Conservation (phyloP, 2,113 vertebrate species). For the Patagioenas fasciata region DNA sequence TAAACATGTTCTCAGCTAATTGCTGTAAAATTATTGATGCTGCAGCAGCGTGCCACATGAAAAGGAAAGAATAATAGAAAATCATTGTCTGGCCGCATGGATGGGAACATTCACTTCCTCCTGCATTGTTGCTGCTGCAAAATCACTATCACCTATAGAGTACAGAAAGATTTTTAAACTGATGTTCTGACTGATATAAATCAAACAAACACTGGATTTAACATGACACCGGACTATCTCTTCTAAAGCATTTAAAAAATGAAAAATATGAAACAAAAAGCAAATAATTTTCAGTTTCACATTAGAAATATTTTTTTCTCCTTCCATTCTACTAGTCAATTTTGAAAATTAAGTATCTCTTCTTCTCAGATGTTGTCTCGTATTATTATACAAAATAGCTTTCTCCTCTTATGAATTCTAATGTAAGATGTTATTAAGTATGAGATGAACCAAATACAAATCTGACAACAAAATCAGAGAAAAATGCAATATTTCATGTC, state of each 20-base stretch:
- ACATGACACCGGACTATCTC: accelerated
- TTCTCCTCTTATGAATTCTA: neutral
- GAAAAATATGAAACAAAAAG: neutral
- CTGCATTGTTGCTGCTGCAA: neutral
- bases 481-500: neutral
- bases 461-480: neutral
- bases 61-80: neutral
- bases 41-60: neutral
- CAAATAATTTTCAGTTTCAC: neutral
- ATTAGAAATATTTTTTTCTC: neutral
- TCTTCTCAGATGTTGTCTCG: neutral
- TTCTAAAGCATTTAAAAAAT: neutral
- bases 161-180: neutral
- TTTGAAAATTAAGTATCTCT: neutral
- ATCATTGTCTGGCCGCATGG: neutral
- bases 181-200: neutral
- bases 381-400: neutral
- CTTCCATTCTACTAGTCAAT: neutral
- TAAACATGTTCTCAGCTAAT: neutral
- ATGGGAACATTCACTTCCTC: neutral
- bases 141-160: neutral
- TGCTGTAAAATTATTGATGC: neutral
- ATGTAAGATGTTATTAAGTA: neutral
- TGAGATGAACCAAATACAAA: neutral
- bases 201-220: neutral